These are phyloP conservation scores for Hetaerina americana DNA, from an alignment of 1,140 invertebrate genomes.

Conservation along the genomic window DNA sequence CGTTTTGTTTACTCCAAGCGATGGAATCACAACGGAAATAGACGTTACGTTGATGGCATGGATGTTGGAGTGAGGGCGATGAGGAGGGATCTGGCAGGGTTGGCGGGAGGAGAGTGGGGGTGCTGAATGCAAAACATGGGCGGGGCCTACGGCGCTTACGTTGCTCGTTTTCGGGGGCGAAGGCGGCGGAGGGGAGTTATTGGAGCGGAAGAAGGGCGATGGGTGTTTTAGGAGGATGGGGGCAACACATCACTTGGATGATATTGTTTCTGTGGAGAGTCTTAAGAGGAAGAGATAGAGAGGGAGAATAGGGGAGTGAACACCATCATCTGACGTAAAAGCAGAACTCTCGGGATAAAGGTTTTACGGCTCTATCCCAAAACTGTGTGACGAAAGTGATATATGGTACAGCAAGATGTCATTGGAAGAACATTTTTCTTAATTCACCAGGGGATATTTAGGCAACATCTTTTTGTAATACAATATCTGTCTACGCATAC, in stretches of 20 bases:
- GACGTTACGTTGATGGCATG: background rate
- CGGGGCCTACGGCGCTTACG: too few species aligned
- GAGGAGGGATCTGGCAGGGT: background rate
- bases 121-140: background rate
- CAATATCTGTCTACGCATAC: too few species aligned
- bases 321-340: too few species aligned
- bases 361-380: too few species aligned
- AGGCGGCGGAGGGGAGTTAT: too few species aligned
- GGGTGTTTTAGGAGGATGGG: background rate
- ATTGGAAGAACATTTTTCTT: too few species aligned
- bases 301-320: background rate
- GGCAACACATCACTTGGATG: background rate
- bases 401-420: too few species aligned
- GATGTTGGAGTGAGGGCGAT: background rate
- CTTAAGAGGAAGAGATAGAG: background rate
- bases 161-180: too few species aligned
- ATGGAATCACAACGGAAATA: background rate
- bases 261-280: background rate
- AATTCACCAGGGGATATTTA: too few species aligned
- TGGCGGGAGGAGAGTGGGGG: background rate
- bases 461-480: too few species aligned
- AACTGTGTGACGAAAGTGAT: too few species aligned
- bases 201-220: background rate
- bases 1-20: background rate
- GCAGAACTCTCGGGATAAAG: too few species aligned